Evolutionary conservation across 1,140 invertebrate genomes (phyloP).

Genomic region (Anadara kagoshimensis): DNA sequence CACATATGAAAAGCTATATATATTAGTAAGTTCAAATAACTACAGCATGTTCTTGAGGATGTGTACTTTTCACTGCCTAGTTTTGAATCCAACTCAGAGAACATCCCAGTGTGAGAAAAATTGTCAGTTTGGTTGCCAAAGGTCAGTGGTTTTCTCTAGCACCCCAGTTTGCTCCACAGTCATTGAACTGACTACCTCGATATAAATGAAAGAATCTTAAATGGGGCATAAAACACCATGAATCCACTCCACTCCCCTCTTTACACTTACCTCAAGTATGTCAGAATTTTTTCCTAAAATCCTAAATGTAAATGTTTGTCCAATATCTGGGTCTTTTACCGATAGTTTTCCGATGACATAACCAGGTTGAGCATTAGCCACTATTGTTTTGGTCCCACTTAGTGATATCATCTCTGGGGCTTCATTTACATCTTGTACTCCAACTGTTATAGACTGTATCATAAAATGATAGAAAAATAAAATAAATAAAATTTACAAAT

Average conservation of each 20-base stretch:
- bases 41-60: too few relatives aligned
- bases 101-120: too few relatives aligned
- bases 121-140: too few relatives aligned
- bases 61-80: too few relatives aligned
- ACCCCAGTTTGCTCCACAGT: too few relatives aligned
- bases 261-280: conserved; percentile 42
- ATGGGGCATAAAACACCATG: too few relatives aligned
- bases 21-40: too few relatives aligned
- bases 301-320: conserved; percentile 47
- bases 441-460: conserved; percentile 41
- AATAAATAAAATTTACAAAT: background rate
- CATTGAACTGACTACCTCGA: too few relatives aligned
- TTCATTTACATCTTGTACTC: conserved; percentile 54
- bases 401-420: conserved; percentile 48
- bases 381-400: conserved; percentile 41
- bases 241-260: background rate
- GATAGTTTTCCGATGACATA: conserved; percentile 40
- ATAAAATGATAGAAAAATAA: background rate
- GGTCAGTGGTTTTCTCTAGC: too few relatives aligned
- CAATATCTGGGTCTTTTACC: conserved; percentile 48
- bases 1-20: too few relatives aligned
- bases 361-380: conserved; percentile 33
- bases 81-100: too few relatives aligned
- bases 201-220: too few relatives aligned
- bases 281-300: conserved; percentile 53